phyloP scores from a whole-genome alignment of 1,140 invertebrate species.

The Achatina immaculata region DNA sequence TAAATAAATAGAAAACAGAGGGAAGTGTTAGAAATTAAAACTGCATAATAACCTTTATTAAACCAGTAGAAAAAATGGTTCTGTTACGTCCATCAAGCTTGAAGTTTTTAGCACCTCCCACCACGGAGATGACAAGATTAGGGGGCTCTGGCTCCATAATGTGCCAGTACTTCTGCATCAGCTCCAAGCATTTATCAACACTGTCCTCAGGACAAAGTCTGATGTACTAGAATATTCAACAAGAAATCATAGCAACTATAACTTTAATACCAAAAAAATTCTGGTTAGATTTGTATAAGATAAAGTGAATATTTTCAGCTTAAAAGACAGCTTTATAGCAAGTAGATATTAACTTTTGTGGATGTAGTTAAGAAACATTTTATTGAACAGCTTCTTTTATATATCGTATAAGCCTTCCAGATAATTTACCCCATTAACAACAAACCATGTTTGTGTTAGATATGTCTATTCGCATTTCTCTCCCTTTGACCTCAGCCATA shows the following conservation, averaged over 20 bases:
- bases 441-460: too few species aligned
- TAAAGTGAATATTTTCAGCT: not conserved
- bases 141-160: conserved; percentile 69
- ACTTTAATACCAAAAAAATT: not conserved
- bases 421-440: too few species aligned
- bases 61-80: conserved; percentile 68
- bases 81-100: conserved; percentile 70
- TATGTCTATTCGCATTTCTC: too few species aligned
- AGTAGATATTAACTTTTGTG: too few species aligned
- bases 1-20: too few species aligned
- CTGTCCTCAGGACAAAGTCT: conserved; percentile 90
- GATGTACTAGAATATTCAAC: conserved; percentile 82
- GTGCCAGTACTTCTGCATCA: conserved; percentile 88
- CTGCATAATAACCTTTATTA: conserved; percentile 65
- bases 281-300: not conserved
- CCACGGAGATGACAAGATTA: conserved; percentile 72
- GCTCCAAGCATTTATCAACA: conserved; percentile 89
- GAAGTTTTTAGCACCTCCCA: conserved; percentile 73
- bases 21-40: too few species aligned
- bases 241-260: not conserved
- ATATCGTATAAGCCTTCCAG: too few species aligned
- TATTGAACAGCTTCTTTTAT: too few species aligned
- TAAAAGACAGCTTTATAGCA: too few species aligned
- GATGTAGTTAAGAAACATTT: too few species aligned
- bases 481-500: too few species aligned